Base-by-base conservation (phyloP, 2,797 vertebrate species). In the Anguilla anguilla region DNA sequence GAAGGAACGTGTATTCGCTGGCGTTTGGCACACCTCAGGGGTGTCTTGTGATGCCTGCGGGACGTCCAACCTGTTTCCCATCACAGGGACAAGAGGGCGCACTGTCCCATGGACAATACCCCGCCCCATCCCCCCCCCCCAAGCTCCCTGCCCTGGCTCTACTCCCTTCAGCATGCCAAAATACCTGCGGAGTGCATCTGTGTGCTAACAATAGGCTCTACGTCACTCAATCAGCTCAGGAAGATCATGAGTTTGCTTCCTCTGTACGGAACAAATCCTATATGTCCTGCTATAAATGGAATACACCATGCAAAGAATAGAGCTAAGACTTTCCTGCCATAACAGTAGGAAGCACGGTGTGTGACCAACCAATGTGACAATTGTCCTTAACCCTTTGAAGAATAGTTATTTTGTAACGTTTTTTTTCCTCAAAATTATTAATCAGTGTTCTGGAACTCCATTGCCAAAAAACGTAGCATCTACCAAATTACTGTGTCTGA, bases 11-110 rank as follows among this genome's bases (percentile, higher is more conserved):
- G 51, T 6, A n/a, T n/a, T 46, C 31, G 31, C 31, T 64, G 59
- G 57, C 10, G 64, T 51, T 69, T 86, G 85, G 85, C 64, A 86
- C 61, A n/a, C 39, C 46, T 57, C 64, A 25, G 11, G 43, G 25
- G 43, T 35, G 35, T 74, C 55, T 69, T 69, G 64, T 72, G 85
- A 61, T 86, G 22, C 79, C 43, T n/a, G 74, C 13, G 43, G 74
- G 64, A 67, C 28, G 6, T 31, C 84, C 57, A 22, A 85, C 84
- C 57, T 46, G 59, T 64, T 67, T 67, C 2, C 6, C 39, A 87
- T 51, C 39, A 46, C 79, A 83, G 43, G 61, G 51, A 31, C 2
- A 10, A 15, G 51, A 31, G 82, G 51, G 51, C n/a, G 39, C 77
- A n/a, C n/a, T 83, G 51, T 55, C 51, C 7, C 46, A 53, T n/a